Base-by-base conservation (phyloP, 1,140 invertebrate genomes). In the Trachymyrmex septentrionalis region DNA sequence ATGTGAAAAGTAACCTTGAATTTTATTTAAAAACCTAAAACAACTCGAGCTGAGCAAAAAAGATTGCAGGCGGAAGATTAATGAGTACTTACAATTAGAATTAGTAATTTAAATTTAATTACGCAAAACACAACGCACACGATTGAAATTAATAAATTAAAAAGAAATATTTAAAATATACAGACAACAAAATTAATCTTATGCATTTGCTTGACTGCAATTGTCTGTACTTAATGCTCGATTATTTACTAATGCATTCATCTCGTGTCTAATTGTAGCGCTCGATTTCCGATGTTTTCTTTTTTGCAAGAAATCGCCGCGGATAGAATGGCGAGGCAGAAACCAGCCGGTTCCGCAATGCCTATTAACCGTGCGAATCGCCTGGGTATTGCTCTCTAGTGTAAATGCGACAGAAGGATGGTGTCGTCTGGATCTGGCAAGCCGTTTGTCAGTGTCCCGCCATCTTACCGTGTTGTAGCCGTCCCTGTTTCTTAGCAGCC, bases 381-480 rank as follows among this genome's bases (percentile, higher is more conserved):
- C 21, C 9, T n/a, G 59, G 61, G 27, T 78, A 80, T 67, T 59
- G 59, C 53, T 44, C 34, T 19, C 81, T n/a, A 30, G 72, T 87
- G 81, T 85, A 77, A 86, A 75, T 34, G 76, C 50, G 44, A 53
- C 24, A 48, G 53, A 78, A 27, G 61, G 44, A 53, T 38, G 59
- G 59, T 82, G 88, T 89, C 75, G 88, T 21, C 80, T 80, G 88
- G 48, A 85, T 85, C 85, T 89, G 88, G 78, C 88, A 85, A 90
- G 88, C 85, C 88, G 88, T 90, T 90, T 87, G 69, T 90, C 88
- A 89, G 48, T 44, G 64, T 87, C 48, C 69, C 38, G 44, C 86
- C 30, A 63, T 30, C 77, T 82, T 61, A 27, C 53, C 48, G 50
- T 64, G 67, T 61, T 67, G 48, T 76, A 61, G 7, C 55, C 27